Evolutionary conservation across 2,888 invertebrate genomes (phyloP).

Genomic region (Acanthoscelides obtectus): DNA sequence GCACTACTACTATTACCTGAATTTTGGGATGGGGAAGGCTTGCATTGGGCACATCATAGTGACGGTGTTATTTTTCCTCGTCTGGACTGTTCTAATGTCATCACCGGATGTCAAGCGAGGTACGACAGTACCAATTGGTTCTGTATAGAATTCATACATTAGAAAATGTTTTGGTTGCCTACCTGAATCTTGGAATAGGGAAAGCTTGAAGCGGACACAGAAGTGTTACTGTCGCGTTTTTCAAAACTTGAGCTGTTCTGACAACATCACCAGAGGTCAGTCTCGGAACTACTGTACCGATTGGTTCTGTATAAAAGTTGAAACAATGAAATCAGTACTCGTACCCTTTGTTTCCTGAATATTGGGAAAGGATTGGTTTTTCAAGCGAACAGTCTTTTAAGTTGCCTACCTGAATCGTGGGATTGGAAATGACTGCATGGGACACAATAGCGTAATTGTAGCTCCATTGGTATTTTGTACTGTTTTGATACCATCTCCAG

Average conservation of each 20-base stretch:
- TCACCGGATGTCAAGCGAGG: conserved; percentile 37
- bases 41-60: conserved; percentile 54
- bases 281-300: conserved; percentile 39
- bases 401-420: conserved; percentile 63
- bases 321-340: background rate
- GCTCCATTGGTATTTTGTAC: conserved; percentile 51
- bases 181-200: conserved; percentile 56
- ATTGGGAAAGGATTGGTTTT: background rate
- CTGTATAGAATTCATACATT: conserved; percentile 33
- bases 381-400: background rate
- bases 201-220: conserved; percentile 56
- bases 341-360: background rate
- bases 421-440: conserved; percentile 72
- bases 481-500: conserved; percentile 61
- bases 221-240: conserved; percentile 40
- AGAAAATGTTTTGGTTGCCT: conserved; percentile 23
- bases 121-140: conserved; percentile 46
- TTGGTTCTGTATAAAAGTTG: conserved; percentile 33
- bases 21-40: conserved; percentile 54
- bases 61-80: conserved; percentile 7
- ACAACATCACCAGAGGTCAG: conserved; percentile 34
- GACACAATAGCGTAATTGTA: conserved; percentile 64
- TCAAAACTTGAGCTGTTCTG: conserved; percentile 33
- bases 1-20: conserved; percentile 50
- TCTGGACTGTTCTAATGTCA: conserved; percentile 15